A percentile compares a stretch with the other conserved stretches of the same genome.
These are phyloP conservation scores for Campylomormyrus numenius DNA, from an alignment of 2,113 vertebrate genomes.

Conservation along the genomic window DNA sequence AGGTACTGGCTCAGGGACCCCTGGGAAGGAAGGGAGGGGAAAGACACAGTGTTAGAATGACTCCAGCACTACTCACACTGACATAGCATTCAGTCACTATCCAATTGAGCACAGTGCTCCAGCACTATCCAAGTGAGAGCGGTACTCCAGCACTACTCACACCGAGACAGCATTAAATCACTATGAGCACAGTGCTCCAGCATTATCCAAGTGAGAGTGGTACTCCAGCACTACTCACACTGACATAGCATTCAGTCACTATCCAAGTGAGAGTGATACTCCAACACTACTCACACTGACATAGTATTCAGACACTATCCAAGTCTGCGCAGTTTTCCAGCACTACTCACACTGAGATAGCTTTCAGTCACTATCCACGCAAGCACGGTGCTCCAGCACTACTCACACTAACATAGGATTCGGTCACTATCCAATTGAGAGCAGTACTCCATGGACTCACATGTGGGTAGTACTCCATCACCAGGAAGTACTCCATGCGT, in stretches of 20 bases:
- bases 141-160: conserved; percentile 23
- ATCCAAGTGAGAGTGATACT: background rate
- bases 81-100: background rate
- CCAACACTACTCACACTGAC: conserved; percentile 23
- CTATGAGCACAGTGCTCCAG: too few species aligned
- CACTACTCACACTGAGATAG: conserved; percentile 60
- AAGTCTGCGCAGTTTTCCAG: background rate
- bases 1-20: conserved; percentile 90
- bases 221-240: conserved; percentile 60
- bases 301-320: background rate
- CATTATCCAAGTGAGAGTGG: background rate
- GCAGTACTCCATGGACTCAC: conserved; percentile 32
- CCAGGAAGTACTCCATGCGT: conserved; percentile 88
- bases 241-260: background rate
- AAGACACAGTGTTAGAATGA: background rate
- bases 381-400: background rate
- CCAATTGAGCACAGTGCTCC: background rate
- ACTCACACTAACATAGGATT: conserved; percentile 22
- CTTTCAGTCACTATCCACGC: background rate
- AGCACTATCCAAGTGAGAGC: background rate
- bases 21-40: conserved; percentile 31
- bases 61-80: conserved; percentile 22
- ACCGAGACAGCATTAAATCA: background rate
- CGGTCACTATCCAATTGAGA: background rate
- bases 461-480: conserved; percentile 96